These are phyloP conservation scores for Rhagologus leucostigma DNA, from an alignment of 2,113 vertebrate species.

Conservation along the genomic window DNA sequence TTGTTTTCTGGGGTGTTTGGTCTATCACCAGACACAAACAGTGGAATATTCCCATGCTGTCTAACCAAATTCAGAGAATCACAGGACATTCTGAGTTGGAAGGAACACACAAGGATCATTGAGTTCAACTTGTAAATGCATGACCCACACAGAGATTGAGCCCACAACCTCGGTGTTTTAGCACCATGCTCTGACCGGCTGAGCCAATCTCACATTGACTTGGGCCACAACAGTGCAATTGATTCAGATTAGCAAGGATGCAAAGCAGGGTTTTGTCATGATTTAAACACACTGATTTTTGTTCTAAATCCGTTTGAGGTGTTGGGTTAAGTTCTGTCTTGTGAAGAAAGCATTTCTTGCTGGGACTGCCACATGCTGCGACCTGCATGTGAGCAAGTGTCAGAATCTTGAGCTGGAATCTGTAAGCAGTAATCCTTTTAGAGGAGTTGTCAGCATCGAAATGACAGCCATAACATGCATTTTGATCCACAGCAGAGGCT, in stretches of 20 bases:
- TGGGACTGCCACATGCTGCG: background rate
- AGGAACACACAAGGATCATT: background rate
- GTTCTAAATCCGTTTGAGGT: background rate
- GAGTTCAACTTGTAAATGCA: background rate
- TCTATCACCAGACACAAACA: background rate
- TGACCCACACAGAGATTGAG: background rate
- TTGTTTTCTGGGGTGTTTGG: background rate
- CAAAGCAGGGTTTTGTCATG: background rate
- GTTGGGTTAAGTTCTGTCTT: background rate
- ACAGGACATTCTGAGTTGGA: background rate
- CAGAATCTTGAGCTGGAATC: background rate
- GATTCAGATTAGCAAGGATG: background rate
- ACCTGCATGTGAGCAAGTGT: background rate
- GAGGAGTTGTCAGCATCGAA: background rate
- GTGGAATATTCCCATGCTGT: accelerated
- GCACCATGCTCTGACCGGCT: background rate
- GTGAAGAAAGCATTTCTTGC: background rate
- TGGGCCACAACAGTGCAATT: background rate
- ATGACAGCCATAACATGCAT: background rate
- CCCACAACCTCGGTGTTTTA: background rate
- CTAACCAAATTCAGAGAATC: background rate
- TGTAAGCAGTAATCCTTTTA: background rate
- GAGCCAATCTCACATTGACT: background rate
- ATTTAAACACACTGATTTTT: background rate
- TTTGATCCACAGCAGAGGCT: background rate